Percentiles rank a stretch among this genome's conserved stretches.
These are phyloP conservation scores for Laodelphax striatellus DNA, from an alignment of 1,140 invertebrate genomes.

Conservation along the genomic window DNA sequence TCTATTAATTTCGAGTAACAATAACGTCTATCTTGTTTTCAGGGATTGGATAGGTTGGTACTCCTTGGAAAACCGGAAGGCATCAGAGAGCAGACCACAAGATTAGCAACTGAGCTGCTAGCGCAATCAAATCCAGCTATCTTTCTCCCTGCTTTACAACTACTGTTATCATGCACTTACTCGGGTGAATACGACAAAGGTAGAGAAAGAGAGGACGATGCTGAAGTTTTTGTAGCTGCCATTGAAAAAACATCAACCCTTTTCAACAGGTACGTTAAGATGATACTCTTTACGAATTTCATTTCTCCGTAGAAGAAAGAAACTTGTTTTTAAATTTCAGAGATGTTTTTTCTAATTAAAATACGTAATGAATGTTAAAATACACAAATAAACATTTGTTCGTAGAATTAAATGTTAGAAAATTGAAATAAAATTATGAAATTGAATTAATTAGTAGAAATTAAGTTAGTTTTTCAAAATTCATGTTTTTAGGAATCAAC, in stretches of 20 bases:
- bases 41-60: slow-evolving; percentile 63
- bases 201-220: slow-evolving; percentile 39
- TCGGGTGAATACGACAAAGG: slow-evolving; percentile 32
- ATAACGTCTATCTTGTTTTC: slow-evolving; percentile 23
- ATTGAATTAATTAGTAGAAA: too few relatives aligned
- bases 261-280: slow-evolving; percentile 45
- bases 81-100: slow-evolving; percentile 55
- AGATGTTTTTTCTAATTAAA: too few relatives aligned
- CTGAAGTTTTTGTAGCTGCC: slow-evolving; percentile 62
- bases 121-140: slow-evolving; percentile 52
- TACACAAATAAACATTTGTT: too few relatives aligned
- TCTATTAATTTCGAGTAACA: too few relatives aligned
- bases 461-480: too few relatives aligned
- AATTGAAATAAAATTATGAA: too few relatives aligned
- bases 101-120: slow-evolving; percentile 58
- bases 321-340: too few relatives aligned
- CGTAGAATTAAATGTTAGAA: too few relatives aligned
- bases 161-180: slow-evolving; percentile 72
- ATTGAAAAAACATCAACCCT: slow-evolving; percentile 76
- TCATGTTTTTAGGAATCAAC: too few relatives aligned
- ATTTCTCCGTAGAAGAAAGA: too few relatives aligned
- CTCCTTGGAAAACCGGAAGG: slow-evolving; percentile 41
- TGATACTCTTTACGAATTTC: neutral
- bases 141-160: slow-evolving; percentile 55
- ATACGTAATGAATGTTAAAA: too few relatives aligned